phyloP scores from a whole-genome alignment of 1,140 invertebrate genomes.

The Drosophila sp. region DNA sequence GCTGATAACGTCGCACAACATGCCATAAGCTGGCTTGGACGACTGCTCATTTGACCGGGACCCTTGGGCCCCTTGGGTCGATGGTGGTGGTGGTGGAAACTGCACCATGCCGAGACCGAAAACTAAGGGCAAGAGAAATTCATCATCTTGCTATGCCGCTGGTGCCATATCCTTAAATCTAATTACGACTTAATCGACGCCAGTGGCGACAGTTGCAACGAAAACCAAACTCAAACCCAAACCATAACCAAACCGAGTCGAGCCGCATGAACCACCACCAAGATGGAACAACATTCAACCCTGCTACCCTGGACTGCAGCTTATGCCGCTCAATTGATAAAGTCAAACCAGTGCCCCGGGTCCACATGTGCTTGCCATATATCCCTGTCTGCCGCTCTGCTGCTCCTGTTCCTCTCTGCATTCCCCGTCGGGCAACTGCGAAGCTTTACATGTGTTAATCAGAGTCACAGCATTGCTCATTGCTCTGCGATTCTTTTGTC shows the following conservation, averaged over 20 bases:
- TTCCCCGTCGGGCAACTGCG: slow-evolving; percentile 58
- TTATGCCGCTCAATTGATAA: slow-evolving; percentile 81
- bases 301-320: slow-evolving; percentile 46
- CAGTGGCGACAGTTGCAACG: slow-evolving; percentile 79
- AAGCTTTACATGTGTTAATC: slow-evolving; percentile 81
- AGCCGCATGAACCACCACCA: slow-evolving; percentile 28
- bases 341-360: slow-evolving; percentile 63
- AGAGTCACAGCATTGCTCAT: slow-evolving; percentile 62
- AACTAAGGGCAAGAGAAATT: slow-evolving; percentile 60
- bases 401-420: slow-evolving; percentile 31
- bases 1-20: slow-evolving; percentile 79
- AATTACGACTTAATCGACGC: slow-evolving; percentile 83
- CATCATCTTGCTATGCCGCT: slow-evolving; percentile 80
- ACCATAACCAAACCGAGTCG: neutral
- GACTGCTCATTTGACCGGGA: slow-evolving; percentile 70
- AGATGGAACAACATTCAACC: slow-evolving; percentile 36
- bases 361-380: slow-evolving; percentile 60
- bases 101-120: slow-evolving; percentile 44
- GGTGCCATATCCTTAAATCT: slow-evolving; percentile 83
- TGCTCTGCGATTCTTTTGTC: slow-evolving; percentile 41
- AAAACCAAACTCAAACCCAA: slow-evolving; percentile 40
- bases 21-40: slow-evolving; percentile 69
- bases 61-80: slow-evolving; percentile 55
- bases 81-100: neutral
- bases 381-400: slow-evolving; percentile 20